These are phyloP conservation scores for Congeria kusceri DNA, from an alignment of 2,888 invertebrate species.

Conservation along the genomic window DNA sequence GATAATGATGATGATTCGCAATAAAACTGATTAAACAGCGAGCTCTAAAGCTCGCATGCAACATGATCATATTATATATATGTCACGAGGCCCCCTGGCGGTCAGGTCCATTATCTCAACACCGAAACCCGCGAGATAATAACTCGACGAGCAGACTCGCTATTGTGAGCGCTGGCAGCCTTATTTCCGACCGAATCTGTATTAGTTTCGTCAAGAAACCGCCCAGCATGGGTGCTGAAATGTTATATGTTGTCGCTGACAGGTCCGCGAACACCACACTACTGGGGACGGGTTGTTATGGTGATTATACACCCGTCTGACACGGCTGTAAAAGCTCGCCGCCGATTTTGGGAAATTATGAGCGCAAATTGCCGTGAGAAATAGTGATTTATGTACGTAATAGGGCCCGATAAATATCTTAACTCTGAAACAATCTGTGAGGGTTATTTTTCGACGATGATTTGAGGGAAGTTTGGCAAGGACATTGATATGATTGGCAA, in stretches of 20 bases:
- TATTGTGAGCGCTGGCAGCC: conserved; percentile 46
- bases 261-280: conserved; percentile 43
- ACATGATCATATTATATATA: too few relatives aligned
- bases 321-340: conserved; percentile 49
- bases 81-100: background rate
- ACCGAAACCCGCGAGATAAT: conserved; percentile 31
- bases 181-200: conserved; percentile 36
- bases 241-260: conserved; percentile 43
- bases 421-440: background rate
- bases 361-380: conserved; percentile 55
- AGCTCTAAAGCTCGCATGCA: too few relatives aligned
- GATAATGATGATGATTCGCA: too few relatives aligned
- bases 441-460: too few relatives aligned
- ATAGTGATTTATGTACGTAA: conserved; percentile 12
- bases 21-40: too few relatives aligned
- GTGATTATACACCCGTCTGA: conserved; percentile 47
- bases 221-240: conserved; percentile 54
- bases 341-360: conserved; percentile 18
- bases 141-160: conserved; percentile 27
- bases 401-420: conserved; percentile 3
- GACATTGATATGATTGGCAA: too few relatives aligned
- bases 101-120: conserved; percentile 36
- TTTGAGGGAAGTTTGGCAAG: too few relatives aligned
- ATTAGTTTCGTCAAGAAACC: conserved; percentile 60
- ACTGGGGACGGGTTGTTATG: conserved; percentile 47